Base-by-base conservation (phyloP, 2,113 vertebrate genomes). In the Phyllopteryx taeniolatus region DNA sequence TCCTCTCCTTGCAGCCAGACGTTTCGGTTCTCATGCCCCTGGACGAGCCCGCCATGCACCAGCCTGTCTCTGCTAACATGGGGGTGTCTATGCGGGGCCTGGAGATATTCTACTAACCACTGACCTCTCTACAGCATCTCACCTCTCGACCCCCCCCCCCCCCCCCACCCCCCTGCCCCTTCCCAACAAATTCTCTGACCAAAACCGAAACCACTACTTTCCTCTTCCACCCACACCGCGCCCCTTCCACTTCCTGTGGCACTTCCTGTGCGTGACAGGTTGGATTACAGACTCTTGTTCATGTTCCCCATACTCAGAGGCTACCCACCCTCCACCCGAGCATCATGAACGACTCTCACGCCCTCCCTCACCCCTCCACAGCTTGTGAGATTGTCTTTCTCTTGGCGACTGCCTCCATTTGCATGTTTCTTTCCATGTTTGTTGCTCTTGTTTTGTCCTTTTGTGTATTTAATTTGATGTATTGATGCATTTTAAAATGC, bases 71-170 rank as follows among this genome's bases (percentile, higher is more conserved):
- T 87, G 83, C 93, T 93, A 93, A 93, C 91, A 93, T 91, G 87
- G 93, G 91, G 81, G 90, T 93, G 88, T 91, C 92, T 82, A 88
- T 91, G 82, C 90, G 92, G 75, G 92, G 93, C 90, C 90, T 93
- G 90, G 93, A 94, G 91, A 91, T 93, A 90, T 93, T 93, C 93
- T 93, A 93, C 93, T 94, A 94, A 93, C 93, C 86, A 74, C 87
- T 83, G 86, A 74, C 75, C 78, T 84, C 85, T 86, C 90, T 81
- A 85, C 90, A 85, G 82, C 89, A 79, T 83, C 81, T 78, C 80
- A 63, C 81, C 83, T 89, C 84, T 89, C 82, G 72, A 86, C 71
- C 78, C 65, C 80, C 7, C 33, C 5, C 42, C 12, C 44, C 65
- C 80, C 7, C 33, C 5, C 42, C 12, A 22, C 80, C 7, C 33